Evolutionary conservation across 2,888 invertebrate species (phyloP), one percentile per base, ranked within the genome.

Genomic region (Unio delphinus): DNA sequence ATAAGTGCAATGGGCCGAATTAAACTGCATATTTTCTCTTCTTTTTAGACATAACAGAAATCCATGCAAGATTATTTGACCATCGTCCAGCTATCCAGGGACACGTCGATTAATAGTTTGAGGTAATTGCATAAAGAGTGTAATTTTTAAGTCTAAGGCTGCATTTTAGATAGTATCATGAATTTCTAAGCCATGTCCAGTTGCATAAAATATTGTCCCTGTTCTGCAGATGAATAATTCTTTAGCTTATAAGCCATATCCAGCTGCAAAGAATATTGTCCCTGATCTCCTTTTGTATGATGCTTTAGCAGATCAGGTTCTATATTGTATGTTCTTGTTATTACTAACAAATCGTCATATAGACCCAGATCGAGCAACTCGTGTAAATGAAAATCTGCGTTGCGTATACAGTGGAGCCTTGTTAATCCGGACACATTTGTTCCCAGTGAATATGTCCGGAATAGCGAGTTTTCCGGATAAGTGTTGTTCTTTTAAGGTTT

Each of bases 41-140:
- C 55, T n/a, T 80, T 79, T 60, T 76, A 96, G 96, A 95, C 92
- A 92, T 94, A 81, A 93, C 94, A 76, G 95, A 95, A 91, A 93
- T 96, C 89, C 95, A 95, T 93, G 93, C 93, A 83, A 92, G 96
- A 87, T 91, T 96, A 72, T 95, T 96, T 91, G 95, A 96, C 90
- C 96, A 96, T 87, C 93, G 94, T 76, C 95, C 95, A 56, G 95
- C 96, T 89, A 89, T 96, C 72, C 94, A 93, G 90, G 95, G 96
- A 69, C 96, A 96, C 93, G 94, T 96, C 79, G 94, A 94, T 80
- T 94, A 93, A 80, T 95, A 96, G 89, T 96, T 96, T 91, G 96
- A 96, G 93, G 95, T 95, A 91, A 90, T 59, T 62, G 57, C 23
- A 55, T 55, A 28, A 65, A 45, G 0, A 11, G 45, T 45, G 45